Evolutionary conservation across 35 echinoderm and acorn worm species (phyloP).

Genomic region (Hemicentrotus pulcherrimus): DNA sequence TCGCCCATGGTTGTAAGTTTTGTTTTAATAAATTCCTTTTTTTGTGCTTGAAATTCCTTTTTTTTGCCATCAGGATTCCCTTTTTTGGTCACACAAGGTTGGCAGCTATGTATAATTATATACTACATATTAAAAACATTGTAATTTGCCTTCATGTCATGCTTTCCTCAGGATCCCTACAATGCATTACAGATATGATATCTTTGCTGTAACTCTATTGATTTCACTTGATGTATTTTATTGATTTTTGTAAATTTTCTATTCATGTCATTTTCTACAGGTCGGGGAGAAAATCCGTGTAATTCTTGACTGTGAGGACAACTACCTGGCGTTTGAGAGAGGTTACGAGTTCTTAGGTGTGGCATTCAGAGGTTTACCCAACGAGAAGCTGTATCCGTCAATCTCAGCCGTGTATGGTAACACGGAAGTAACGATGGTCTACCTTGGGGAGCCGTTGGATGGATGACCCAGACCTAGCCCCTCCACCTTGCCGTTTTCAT

Average conservation of each 20-base stretch:
- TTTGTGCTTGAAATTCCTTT: too few species aligned
- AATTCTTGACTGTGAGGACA: constrained; percentile 99
- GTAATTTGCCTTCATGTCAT: too few species aligned
- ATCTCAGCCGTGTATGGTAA: constrained; percentile 99
- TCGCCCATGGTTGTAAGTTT: too few species aligned
- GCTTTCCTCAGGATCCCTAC: neutral
- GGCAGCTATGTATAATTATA: too few species aligned
- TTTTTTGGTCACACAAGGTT: too few species aligned
- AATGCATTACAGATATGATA: neutral
- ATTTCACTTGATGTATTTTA: neutral
- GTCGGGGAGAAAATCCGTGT: constrained; percentile 98
- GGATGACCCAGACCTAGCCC: constrained; percentile 62
- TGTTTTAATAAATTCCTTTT: too few species aligned
- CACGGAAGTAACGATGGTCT: constrained; percentile 99
- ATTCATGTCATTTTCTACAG: constrained; percentile 57
- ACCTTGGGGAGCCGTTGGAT: constrained; percentile 91
- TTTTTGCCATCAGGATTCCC: too few species aligned
- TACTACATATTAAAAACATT: too few species aligned
- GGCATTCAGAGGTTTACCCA: constrained; percentile 97
- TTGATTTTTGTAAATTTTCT: neutral
- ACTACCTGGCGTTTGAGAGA: constrained; percentile 95
- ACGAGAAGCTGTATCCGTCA: constrained; percentile 91
- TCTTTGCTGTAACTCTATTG: neutral
- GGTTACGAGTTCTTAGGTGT: constrained; percentile 97
- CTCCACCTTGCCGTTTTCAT: neutral